Evolutionary conservation across 1,140 invertebrate genomes (phyloP).

Genomic region (Scaptomyza hsui): DNA sequence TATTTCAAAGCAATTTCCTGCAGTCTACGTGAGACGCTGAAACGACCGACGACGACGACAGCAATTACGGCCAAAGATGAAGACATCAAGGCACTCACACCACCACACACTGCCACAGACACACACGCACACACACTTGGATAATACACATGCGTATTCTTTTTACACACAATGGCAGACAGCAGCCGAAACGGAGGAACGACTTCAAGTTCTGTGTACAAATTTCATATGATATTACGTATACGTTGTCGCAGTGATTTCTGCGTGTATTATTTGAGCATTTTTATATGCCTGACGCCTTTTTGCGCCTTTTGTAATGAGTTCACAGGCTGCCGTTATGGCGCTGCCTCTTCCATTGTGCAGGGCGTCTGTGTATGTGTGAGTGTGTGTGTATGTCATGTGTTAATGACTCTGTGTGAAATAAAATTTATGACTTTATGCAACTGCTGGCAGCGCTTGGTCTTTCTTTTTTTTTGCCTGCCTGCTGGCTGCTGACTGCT

Average conservation of each 20-base stretch:
- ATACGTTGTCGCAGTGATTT: conserved; percentile 76
- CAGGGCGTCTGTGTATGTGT: conserved; percentile 6
- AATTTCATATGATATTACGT: conserved; percentile 74
- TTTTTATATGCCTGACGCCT: conserved; percentile 50
- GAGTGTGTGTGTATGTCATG: conserved; percentile 67
- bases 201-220: conserved; percentile 37
- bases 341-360: conserved; percentile 22
- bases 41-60: conserved; percentile 52
- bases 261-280: conserved; percentile 49
- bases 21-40: conserved; percentile 65
- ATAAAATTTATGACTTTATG: conserved; percentile 83
- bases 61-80: conserved; percentile 79
- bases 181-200: conserved; percentile 7
- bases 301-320: conserved; percentile 69
- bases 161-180: conserved; percentile 17
- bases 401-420: conserved; percentile 82
- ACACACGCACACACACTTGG: conserved; percentile 5
- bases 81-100: conserved; percentile 64
- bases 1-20: conserved; percentile 82
- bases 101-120: too few species aligned
- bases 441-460: conserved; percentile 68
- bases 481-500: conserved; percentile 38
- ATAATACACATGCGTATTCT: conserved; percentile 25
- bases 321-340: conserved; percentile 73
- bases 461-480: conserved; percentile 23